Evolutionary conservation across 2,888 invertebrate genomes (phyloP).

Genomic region (Coremacera marginata): DNA sequence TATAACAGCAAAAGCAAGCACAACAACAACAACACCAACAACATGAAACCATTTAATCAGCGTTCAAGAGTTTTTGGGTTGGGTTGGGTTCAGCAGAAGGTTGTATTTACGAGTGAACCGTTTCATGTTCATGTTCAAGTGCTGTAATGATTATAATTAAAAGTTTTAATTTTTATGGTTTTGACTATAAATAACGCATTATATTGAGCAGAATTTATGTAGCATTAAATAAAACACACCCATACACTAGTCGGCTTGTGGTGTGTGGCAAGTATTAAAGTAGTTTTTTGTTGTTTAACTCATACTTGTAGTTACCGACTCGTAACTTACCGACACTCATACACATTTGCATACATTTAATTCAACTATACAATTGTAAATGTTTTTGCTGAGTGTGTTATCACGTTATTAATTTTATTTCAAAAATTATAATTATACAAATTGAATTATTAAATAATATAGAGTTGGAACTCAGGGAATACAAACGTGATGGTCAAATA

Average conservation of each 20-base stretch:
- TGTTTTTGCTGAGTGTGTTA: no score
- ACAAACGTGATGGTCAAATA: no score
- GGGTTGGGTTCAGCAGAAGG: background rate
- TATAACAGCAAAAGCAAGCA: no score
- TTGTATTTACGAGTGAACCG: background rate
- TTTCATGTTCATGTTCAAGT: slow-evolving; percentile 12
- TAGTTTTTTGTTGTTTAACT: background rate
- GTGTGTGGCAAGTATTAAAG: background rate
- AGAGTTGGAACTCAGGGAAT: no score
- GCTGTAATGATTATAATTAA: slow-evolving; percentile 14
- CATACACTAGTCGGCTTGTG: background rate
- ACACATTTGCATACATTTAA: no score
- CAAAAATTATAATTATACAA: no score
- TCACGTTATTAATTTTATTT: no score
- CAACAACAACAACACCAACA: background rate
- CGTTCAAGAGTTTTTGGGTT: background rate
- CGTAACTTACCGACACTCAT: no score
- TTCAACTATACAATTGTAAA: no score
- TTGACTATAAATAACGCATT: slow-evolving; percentile 37
- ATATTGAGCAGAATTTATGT: slow-evolving; percentile 38
- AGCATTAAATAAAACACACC: slow-evolving; percentile 13
- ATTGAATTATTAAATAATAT: no score
- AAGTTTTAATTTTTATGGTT: slow-evolving; percentile 36
- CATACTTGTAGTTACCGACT: no score
- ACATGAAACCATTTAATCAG: background rate